phyloP scores from a whole-genome alignment of 2,113 vertebrate species.

The Protobothrops flavoviridis region DNA sequence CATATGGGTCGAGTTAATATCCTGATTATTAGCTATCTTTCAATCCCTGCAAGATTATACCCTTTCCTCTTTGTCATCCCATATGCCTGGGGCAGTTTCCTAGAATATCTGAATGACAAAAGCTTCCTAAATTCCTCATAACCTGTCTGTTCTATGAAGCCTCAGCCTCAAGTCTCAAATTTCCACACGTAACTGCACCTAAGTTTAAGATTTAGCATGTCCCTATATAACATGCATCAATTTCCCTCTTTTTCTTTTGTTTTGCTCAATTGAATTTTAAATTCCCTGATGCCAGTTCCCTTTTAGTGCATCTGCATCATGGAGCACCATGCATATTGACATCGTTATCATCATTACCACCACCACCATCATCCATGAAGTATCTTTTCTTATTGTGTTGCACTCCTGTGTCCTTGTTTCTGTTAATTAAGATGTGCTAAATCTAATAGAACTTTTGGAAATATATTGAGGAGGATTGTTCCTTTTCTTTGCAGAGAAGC shows the following conservation, averaged over 20 bases:
- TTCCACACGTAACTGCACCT: background rate
- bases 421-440: background rate
- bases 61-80: background rate
- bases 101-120: background rate
- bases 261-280: background rate
- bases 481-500: background rate
- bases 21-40: background rate
- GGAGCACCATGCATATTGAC: background rate
- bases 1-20: background rate
- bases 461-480: background rate
- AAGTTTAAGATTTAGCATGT: background rate
- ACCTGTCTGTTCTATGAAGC: background rate
- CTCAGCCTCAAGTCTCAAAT: background rate
- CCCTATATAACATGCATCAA: background rate
- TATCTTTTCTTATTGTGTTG: background rate
- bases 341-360: no score
- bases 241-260: background rate
- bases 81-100: background rate
- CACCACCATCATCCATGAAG: background rate
- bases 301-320: background rate
- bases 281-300: background rate
- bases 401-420: background rate
- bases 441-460: background rate
- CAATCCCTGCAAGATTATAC: background rate
- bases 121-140: background rate